These are phyloP conservation scores for Julus scanicus DNA, from an alignment of 2,888 invertebrate species.

Conservation along the genomic window DNA sequence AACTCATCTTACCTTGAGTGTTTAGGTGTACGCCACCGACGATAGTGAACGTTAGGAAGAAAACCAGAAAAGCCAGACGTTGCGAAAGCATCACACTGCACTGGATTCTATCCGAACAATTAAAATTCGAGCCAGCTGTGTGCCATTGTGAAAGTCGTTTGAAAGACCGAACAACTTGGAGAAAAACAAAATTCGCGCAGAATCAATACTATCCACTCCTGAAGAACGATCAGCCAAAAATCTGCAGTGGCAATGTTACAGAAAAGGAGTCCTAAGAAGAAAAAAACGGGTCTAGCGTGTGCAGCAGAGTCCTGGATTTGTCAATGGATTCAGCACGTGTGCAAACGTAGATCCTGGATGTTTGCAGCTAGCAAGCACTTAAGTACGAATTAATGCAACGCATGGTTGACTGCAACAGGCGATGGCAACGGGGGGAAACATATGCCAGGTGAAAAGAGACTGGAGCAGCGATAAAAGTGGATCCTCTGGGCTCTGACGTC, in stretches of 20 bases:
- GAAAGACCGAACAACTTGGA: slow-evolving; percentile 15
- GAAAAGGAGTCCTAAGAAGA: not conserved
- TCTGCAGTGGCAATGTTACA: not conserved
- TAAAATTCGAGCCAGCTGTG: not conserved
- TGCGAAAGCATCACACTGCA: slow-evolving; percentile 16
- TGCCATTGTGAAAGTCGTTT: not conserved
- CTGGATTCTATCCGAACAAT: not conserved
- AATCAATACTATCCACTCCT: not conserved
- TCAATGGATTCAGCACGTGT: not conserved
- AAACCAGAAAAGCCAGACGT: not conserved
- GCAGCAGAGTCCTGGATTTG: not conserved
- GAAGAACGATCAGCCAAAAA: not conserved
- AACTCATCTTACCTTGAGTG: not conserved
- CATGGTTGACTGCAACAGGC: slow-evolving; percentile 22
- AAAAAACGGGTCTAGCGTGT: not conserved
- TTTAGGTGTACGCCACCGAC: not conserved
- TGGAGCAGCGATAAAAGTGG: not conserved
- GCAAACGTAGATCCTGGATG: not conserved
- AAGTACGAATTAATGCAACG: too few relatives aligned
- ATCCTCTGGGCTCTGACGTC: not conserved
- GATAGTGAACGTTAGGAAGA: not conserved
- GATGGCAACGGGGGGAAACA: not conserved
- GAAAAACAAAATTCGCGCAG: not conserved
- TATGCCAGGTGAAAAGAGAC: not conserved
- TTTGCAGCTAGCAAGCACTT: not conserved